Conservation (phyloP, 2,888 invertebrate species). For the Lasioglossum figueresi region DNA sequence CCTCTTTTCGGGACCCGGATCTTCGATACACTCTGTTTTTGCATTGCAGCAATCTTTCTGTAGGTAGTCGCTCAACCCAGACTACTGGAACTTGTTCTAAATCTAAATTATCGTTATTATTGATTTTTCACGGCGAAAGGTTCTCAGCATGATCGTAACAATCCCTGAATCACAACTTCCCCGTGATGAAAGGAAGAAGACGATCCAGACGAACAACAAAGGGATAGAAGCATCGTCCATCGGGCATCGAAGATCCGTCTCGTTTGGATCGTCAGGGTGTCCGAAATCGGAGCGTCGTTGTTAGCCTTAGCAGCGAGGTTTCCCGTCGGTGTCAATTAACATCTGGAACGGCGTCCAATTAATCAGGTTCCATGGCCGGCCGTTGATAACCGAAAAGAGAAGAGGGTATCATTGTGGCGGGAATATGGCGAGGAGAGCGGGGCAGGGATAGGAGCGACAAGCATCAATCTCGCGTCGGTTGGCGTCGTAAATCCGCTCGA, state of each 20-base stretch:
- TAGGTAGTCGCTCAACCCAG: too few species aligned
- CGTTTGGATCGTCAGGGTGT: not conserved
- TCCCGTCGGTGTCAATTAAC: conserved; percentile 41
- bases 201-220: not conserved
- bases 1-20: too few species aligned
- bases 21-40: too few species aligned
- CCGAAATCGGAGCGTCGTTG: not conserved
- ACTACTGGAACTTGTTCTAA: too few species aligned
- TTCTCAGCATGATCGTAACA: not conserved
- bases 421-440: conserved; percentile 12
- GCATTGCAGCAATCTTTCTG: too few species aligned
- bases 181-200: not conserved
- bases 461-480: conserved; percentile 52
- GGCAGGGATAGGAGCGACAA: conserved; percentile 34
- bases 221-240: not conserved
- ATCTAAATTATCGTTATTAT: too few species aligned
- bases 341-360: conserved; percentile 24
- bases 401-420: not conserved
- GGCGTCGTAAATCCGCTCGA: conserved; percentile 53
- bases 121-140: not conserved
- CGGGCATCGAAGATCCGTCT: not conserved
- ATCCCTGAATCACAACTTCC: not conserved
- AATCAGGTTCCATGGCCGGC: conserved; percentile 18
- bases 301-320: not conserved
- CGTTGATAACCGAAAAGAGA: not conserved